Evolutionary conservation across 2,113 vertebrate genomes (phyloP).

Genomic region (Xiphophorus maculatus): DNA sequence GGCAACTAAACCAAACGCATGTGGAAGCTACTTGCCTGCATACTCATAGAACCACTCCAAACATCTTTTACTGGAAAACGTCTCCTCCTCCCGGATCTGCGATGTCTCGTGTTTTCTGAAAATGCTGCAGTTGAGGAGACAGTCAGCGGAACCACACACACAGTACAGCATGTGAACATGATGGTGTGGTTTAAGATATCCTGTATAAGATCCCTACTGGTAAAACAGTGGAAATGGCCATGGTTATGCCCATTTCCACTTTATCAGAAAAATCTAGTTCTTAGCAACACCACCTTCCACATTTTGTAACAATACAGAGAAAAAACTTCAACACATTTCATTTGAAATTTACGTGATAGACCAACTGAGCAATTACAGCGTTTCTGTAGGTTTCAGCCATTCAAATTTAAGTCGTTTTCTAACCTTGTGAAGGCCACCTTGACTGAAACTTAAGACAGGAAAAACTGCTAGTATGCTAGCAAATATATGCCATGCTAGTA

Average conservation of each 20-base stretch:
- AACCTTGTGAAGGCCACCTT: too few species aligned
- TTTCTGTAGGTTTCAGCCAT: too few species aligned
- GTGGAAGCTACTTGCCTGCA: conserved; percentile 82
- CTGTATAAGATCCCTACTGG: too few species aligned
- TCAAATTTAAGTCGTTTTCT: too few species aligned
- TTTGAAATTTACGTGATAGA: too few species aligned
- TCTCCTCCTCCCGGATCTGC: conserved; percentile 93
- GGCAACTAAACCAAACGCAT: neutral
- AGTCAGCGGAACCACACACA: neutral
- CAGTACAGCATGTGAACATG: neutral
- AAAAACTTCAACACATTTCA: neutral
- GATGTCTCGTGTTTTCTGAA: conserved; percentile 94
- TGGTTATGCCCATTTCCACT: neutral
- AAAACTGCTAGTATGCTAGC: too few species aligned
- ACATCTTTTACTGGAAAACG: conserved; percentile 96
- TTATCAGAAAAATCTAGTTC: neutral
- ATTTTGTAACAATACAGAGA: neutral
- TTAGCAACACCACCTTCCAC: neutral
- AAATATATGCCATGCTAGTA: too few species aligned
- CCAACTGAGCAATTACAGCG: too few species aligned
- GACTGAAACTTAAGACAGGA: too few species aligned
- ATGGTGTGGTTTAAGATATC: neutral
- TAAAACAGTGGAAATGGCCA: too few species aligned
- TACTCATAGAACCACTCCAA: conserved; percentile 99
- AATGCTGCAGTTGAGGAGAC: conserved; percentile 81